A percentile compares a stretch with the other conserved stretches of the same genome.
Evolutionary conservation across 2,113 vertebrate genomes (phyloP).

Genomic region (Burhinus bistriatus): DNA sequence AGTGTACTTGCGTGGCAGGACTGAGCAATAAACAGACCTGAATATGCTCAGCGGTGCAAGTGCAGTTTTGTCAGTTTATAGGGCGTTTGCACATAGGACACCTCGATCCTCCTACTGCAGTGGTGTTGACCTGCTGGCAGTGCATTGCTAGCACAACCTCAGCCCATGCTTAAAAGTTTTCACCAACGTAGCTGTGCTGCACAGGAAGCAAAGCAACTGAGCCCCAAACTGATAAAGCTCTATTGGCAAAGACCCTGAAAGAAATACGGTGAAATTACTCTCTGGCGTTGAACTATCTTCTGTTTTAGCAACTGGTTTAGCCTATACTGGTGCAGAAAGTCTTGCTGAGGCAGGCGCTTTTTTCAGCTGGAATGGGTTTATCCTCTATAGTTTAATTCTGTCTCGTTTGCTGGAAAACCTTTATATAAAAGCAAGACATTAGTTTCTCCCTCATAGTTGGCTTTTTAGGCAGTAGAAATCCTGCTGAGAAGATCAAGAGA

Average conservation of each 20-base stretch:
- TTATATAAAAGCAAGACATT: background rate
- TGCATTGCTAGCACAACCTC: fast-evolving
- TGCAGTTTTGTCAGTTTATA: background rate
- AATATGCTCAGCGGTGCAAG: background rate
- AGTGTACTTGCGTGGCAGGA: background rate
- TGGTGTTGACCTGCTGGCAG: background rate
- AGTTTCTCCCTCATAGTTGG: background rate
- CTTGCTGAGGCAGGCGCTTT: background rate
- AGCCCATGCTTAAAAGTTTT: fast-evolving
- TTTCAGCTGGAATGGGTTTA: background rate
- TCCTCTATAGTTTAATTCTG: background rate
- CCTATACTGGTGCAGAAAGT: background rate
- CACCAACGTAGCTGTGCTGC: background rate
- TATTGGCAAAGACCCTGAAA: background rate
- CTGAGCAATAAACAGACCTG: background rate
- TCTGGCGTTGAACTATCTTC: background rate
- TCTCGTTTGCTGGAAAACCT: background rate
- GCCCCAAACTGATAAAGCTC: background rate
- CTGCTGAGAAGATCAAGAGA: background rate
- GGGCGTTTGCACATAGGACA: background rate
- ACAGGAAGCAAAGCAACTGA: background rate
- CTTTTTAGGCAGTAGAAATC: background rate
- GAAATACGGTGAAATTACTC: background rate
- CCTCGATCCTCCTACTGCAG: background rate
- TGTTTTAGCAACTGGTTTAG: background rate